These are phyloP conservation scores for Amblyraja radiata DNA, from an alignment of 2,797 vertebrate species.

Conservation along the genomic window DNA sequence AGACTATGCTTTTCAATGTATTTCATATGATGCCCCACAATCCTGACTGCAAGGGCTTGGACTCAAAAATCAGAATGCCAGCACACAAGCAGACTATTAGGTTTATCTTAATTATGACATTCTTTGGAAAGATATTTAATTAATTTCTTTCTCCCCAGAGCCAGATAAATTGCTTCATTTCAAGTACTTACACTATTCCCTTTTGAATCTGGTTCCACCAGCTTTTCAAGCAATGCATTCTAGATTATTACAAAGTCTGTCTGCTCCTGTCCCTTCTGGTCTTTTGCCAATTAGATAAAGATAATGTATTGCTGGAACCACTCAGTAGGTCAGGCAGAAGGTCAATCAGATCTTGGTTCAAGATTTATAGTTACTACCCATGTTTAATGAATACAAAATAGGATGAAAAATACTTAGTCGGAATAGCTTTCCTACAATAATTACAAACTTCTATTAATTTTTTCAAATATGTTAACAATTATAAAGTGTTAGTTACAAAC, in stretches of 20 bases:
- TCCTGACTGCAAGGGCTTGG: not conserved
- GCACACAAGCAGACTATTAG: not conserved
- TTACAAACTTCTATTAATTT: not conserved
- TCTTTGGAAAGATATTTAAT: not conserved
- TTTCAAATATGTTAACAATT: not conserved
- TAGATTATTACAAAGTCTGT: not conserved
- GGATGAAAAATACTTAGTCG: not conserved
- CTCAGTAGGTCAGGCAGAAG: not conserved
- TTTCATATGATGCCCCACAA: not conserved
- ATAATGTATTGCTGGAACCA: not conserved
- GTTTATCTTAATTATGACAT: too few species aligned
- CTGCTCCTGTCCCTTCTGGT: not conserved
- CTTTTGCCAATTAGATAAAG: slow-evolving; percentile 2
- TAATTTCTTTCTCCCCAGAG: not conserved
- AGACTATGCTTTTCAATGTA: not conserved
- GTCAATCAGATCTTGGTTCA: not conserved
- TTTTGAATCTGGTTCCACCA: not conserved
- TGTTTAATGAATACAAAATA: not conserved
- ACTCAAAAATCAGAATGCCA: not conserved
- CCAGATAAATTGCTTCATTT: not conserved
- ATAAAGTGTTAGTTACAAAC: not conserved
- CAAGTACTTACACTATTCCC: not conserved
- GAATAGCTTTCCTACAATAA: not conserved
- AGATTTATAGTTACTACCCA: not conserved
- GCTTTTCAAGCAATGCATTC: not conserved